Conservation (phyloP, 2,888 invertebrate species). For the Pammene aurita region DNA sequence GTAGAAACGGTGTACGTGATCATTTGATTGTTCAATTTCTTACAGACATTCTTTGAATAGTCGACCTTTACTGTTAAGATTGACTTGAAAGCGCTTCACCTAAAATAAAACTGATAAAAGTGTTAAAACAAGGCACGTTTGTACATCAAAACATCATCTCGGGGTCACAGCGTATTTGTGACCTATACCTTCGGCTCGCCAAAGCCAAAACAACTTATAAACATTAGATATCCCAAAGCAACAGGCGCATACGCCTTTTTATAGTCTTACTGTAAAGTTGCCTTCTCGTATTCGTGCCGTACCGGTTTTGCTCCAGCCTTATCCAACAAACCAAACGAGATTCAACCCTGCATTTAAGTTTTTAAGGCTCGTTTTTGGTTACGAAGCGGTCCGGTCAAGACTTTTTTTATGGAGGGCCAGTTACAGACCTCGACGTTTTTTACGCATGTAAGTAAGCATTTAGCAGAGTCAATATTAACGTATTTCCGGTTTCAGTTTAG, state of each 20-base stretch:
- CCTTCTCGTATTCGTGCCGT: slow-evolving; percentile 67
- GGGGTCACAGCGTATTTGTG: slow-evolving; percentile 71
- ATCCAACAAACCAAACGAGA: slow-evolving; percentile 47
- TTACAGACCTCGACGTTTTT: slow-evolving; percentile 53
- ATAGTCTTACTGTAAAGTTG: slow-evolving; percentile 13
- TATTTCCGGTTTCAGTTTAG: slow-evolving; percentile 41
- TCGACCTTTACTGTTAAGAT: slow-evolving; percentile 7
- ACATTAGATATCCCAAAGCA: not conserved
- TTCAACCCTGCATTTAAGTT: slow-evolving; percentile 52
- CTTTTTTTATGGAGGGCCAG: slow-evolving; percentile 62
- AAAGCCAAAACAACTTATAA: slow-evolving; percentile 18
- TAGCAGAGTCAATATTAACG: slow-evolving; percentile 49
- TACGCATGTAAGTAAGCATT: slow-evolving; percentile 50
- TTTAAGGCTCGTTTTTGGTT: slow-evolving; percentile 54
- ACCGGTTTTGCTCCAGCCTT: slow-evolving; percentile 68
- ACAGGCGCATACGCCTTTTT: slow-evolving; percentile 14
- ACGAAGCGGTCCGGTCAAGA: slow-evolving; percentile 47
- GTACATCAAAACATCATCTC: slow-evolving; percentile 59
- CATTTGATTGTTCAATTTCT: not conserved
- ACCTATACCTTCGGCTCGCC: slow-evolving; percentile 59
- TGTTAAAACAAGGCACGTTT: slow-evolving; percentile 58
- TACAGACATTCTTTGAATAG: not conserved
- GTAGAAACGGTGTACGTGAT: not conserved
- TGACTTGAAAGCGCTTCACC: slow-evolving; percentile 12
- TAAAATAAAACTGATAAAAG: slow-evolving; percentile 50